These are phyloP conservation scores for Thaleichthys pacificus DNA, from an alignment of 2,797 vertebrate genomes.

Conservation along the genomic window DNA sequence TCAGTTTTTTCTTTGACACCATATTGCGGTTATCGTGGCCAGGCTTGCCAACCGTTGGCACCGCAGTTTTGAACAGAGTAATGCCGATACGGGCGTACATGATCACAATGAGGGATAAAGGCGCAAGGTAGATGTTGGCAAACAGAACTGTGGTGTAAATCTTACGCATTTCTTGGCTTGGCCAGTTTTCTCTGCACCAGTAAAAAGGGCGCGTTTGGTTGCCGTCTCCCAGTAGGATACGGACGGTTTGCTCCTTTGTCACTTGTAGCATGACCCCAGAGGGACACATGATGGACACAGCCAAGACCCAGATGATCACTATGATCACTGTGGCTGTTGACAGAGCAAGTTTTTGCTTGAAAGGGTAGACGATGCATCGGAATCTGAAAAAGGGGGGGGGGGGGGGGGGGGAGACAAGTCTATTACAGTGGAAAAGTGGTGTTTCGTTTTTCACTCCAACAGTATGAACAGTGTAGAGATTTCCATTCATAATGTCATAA, in stretches of 20 bases:
- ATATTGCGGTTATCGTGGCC: conserved; percentile 61
- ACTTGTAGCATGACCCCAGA: conserved; percentile 89
- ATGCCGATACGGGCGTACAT: conserved; percentile 57
- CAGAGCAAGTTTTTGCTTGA: conserved; percentile 82
- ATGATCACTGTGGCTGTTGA: conserved; percentile 77
- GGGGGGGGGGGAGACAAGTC: no score
- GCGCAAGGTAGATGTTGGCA: conserved; percentile 55
- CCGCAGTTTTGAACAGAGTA: conserved; percentile 49
- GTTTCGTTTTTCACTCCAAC: no score
- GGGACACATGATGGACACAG: conserved; percentile 57
- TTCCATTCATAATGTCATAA: no score
- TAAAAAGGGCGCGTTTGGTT: conserved; percentile 51
- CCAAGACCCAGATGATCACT: conserved; percentile 41
- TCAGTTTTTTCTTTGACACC: conserved; percentile 80
- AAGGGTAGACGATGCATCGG: conserved; percentile 59
- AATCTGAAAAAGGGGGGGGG: conserved; percentile 37
- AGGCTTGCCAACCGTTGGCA: conserved; percentile 43
- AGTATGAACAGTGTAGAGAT: no score
- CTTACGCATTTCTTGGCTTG: conserved; percentile 43
- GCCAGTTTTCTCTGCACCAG: conserved; percentile 60
- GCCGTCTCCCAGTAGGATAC: conserved; percentile 69
- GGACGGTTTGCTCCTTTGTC: conserved; percentile 79
- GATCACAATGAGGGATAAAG: conserved; percentile 50
- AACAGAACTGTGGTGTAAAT: conserved; percentile 63
- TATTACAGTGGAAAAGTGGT: no score